These are phyloP conservation scores for Dynastes hyllus DNA, from an alignment of 2,888 invertebrate species.

Conservation along the genomic window DNA sequence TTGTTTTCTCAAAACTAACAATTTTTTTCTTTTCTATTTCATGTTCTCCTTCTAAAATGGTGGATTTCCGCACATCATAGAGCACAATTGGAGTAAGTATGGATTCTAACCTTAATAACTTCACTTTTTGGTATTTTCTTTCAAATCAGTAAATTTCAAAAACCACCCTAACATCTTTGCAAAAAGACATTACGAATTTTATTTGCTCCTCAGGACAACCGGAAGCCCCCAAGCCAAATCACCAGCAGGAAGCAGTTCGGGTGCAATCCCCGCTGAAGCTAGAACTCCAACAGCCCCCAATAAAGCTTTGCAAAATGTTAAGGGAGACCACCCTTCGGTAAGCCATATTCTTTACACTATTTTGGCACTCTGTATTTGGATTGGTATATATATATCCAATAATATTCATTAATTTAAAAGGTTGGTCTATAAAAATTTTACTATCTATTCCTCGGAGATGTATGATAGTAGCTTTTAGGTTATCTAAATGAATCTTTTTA, in stretches of 20 bases:
- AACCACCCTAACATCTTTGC: background rate
- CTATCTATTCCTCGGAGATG: no score
- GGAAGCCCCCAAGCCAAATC: slow-evolving; percentile 84
- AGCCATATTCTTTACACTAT: slow-evolving; percentile 62
- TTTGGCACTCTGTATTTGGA: slow-evolving; percentile 31
- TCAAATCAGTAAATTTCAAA: background rate
- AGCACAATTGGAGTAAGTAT: slow-evolving; percentile 79
- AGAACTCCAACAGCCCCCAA: slow-evolving; percentile 78
- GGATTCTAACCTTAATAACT: background rate
- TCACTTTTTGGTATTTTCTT: background rate
- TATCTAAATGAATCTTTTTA: no score
- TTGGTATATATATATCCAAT: background rate
- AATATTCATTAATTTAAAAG: no score
- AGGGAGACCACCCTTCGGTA: slow-evolving; percentile 85
- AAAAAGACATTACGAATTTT: background rate
- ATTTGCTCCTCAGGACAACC: slow-evolving; percentile 75
- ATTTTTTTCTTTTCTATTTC: slow-evolving; percentile 61
- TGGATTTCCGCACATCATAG: slow-evolving; percentile 65
- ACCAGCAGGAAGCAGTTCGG: slow-evolving; percentile 82
- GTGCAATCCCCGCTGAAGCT: slow-evolving; percentile 73
- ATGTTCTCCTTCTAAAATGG: slow-evolving; percentile 60
- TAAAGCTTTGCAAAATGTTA: slow-evolving; percentile 85
- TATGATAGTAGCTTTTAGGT: no score
- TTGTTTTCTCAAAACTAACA: no score
- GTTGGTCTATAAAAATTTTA: no score